phyloP scores from a whole-genome alignment of 2,113 vertebrate species.

The Ameiurus melas region DNA sequence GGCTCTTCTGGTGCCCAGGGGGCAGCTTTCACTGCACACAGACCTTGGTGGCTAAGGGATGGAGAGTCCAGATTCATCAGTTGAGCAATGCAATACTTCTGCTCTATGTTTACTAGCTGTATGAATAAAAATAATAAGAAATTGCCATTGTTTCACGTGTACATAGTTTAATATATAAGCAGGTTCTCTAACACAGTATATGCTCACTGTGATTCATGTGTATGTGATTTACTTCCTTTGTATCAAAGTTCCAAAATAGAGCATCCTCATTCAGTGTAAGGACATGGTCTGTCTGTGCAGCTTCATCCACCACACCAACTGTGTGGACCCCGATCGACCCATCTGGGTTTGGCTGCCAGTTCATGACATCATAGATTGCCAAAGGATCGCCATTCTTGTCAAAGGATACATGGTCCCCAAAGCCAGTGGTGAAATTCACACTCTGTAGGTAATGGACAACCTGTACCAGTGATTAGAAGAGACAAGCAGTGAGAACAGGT shows the following conservation, averaged over 20 bases:
- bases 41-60: constrained; percentile 65
- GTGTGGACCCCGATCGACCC: constrained; percentile 55
- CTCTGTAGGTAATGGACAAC: constrained; percentile 66
- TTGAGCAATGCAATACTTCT: background rate
- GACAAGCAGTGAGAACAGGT: background rate
- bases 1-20: constrained; percentile 68
- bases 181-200: background rate
- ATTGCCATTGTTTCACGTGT: background rate
- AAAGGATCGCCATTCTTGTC: constrained; percentile 72
- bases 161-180: background rate
- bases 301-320: constrained; percentile 64
- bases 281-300: constrained; percentile 48
- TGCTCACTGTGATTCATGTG: background rate
- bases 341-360: constrained; percentile 66
- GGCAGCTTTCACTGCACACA: constrained; percentile 73
- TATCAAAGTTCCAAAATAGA: constrained; percentile 66
- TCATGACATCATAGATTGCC: constrained; percentile 72
- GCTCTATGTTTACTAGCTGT: background rate
- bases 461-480: constrained; percentile 38
- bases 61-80: background rate
- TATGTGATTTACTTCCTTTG: constrained; percentile 50
- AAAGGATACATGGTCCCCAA: constrained; percentile 70
- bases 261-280: constrained; percentile 63
- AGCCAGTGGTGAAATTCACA: constrained; percentile 67
- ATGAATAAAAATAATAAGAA: background rate